phyloP scores from a whole-genome alignment of 2,113 vertebrate genomes.

The Psittacara wagleri region DNA sequence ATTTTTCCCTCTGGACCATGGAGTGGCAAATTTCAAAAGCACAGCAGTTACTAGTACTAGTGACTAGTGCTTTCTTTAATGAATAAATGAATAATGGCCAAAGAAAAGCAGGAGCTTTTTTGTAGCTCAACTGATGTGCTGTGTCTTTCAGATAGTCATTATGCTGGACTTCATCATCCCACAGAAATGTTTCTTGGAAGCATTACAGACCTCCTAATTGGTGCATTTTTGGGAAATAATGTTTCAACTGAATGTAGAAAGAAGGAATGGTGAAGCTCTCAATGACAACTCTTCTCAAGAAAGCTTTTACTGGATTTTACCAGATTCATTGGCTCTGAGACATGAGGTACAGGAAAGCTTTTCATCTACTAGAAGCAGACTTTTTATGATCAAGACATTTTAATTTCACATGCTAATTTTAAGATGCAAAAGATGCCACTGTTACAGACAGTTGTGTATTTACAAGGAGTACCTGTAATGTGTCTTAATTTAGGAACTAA shows the following conservation, averaged over 20 bases:
- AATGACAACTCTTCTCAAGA: background rate
- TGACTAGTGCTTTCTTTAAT: background rate
- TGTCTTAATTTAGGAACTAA: background rate
- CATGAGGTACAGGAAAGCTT: background rate
- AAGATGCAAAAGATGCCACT: background rate
- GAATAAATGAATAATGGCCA: background rate
- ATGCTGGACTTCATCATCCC: background rate
- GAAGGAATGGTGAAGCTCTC: background rate
- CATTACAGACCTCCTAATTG: slow-evolving; percentile 20
- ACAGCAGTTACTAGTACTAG: background rate
- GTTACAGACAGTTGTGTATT: background rate
- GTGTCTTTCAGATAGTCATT: slow-evolving; percentile 9
- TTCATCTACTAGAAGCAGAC: background rate
- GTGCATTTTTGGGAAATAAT: slow-evolving; percentile 10
- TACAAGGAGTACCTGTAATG: background rate
- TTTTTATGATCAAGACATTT: background rate
- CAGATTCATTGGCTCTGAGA: background rate
- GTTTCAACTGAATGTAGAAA: background rate
- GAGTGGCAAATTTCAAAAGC: background rate
- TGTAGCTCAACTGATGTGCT: background rate
- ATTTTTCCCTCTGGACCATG: background rate
- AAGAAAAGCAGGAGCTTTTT: background rate
- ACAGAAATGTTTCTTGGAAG: slow-evolving; percentile 44
- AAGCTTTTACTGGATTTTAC: background rate
- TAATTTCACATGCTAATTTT: background rate